phyloP scores from a whole-genome alignment of 37 sponge, comb jelly and placozoan species.

The Beroe ovata region DNA sequence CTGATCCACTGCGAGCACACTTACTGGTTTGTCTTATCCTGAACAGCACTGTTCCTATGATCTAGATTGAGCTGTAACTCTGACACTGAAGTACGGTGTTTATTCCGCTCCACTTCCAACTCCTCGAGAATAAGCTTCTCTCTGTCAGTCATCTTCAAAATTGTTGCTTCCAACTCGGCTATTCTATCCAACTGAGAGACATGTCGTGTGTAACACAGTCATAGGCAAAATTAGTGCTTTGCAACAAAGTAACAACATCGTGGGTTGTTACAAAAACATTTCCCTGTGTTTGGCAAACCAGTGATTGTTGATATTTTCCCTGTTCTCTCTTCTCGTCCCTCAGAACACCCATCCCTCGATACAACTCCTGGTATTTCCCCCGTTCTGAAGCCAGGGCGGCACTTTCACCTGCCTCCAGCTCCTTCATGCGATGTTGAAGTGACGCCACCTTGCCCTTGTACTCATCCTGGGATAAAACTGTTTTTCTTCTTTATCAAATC shows the following conservation, averaged over 20 bases:
- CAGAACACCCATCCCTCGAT: background rate
- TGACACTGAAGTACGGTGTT: background rate
- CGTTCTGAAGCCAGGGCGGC: constrained; percentile 37
- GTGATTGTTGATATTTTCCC: background rate
- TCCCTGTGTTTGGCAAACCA: background rate
- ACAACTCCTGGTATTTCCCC: background rate
- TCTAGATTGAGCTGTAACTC: constrained; percentile 11
- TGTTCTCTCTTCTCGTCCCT: background rate
- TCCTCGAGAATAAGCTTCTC: constrained; percentile 1
- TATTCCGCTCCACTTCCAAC: background rate
- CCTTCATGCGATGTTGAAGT: background rate
- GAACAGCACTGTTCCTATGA: background rate
- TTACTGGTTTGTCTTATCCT: constrained; percentile 18
- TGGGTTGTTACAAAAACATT: too few species aligned
- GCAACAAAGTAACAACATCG: too few species aligned
- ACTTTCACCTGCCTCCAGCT: constrained; percentile 48
- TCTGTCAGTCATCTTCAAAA: background rate
- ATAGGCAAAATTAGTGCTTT: too few species aligned
- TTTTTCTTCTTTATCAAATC: too few species aligned
- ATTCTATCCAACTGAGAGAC: background rate
- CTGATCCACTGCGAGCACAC: too few species aligned
- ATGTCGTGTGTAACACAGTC: too few species aligned
- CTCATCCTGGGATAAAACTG: constrained; percentile 12
- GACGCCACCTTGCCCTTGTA: background rate
- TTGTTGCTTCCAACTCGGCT: background rate